These are phyloP conservation scores for Schizopygopsis malacanthus DNA, from an alignment of 2,797 vertebrate genomes.

Conservation along the genomic window DNA sequence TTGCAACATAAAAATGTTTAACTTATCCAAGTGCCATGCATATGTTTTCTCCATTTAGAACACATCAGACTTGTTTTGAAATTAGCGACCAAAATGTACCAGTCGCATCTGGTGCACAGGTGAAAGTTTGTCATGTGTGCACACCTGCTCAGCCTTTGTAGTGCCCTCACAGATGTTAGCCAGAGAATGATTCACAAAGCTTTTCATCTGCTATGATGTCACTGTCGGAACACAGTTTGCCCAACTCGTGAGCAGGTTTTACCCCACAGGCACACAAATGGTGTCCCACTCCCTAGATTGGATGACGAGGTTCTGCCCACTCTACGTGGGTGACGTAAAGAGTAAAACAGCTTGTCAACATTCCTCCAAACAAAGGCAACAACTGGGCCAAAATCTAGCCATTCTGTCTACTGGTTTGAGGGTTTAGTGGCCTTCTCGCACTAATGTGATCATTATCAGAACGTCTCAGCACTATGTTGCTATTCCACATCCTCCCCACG, in stretches of 20 bases:
- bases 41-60: not conserved
- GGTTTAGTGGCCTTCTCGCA: conserved; percentile 48
- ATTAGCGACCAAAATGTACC: not conserved
- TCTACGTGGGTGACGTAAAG: not conserved
- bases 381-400: conserved; percentile 57
- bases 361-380: conserved; percentile 55
- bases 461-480: conserved; percentile 56
- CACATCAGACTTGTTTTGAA: not conserved
- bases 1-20: not conserved
- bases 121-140: conserved; percentile 52
- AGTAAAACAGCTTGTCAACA: conserved; percentile 37
- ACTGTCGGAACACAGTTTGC: conserved; percentile 38
- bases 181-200: conserved; percentile 42
- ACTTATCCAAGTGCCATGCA: not conserved
- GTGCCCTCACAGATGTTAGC: conserved; percentile 28
- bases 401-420: conserved; percentile 47
- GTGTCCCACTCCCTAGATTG: not conserved
- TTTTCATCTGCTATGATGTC: conserved; percentile 50
- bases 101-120: conserved; percentile 13
- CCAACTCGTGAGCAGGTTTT: conserved; percentile 27
- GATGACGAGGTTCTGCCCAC: conserved; percentile 16
- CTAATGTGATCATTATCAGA: conserved; percentile 64
- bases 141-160: conserved; percentile 56
- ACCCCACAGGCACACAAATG: not conserved
- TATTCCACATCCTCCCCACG: conserved; percentile 60